Percentiles rank a stretch among this genome's conserved stretches.
Evolutionary conservation across 2,888 invertebrate genomes (phyloP).

Genomic region (Apodemia duryi): DNA sequence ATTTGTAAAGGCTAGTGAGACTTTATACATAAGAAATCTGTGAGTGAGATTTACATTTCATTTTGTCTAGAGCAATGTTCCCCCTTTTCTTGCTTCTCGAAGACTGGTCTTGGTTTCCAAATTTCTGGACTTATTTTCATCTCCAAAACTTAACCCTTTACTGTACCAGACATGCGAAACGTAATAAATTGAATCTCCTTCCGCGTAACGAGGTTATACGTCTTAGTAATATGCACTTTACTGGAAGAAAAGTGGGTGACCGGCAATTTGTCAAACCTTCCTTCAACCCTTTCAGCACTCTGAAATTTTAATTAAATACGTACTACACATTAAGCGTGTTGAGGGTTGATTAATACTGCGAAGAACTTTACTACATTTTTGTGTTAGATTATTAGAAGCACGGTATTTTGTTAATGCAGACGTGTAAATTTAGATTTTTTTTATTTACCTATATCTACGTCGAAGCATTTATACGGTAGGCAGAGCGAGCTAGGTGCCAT

Average conservation of each 20-base stretch:
- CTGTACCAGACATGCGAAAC: neutral
- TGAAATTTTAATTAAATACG: constrained; percentile 9
- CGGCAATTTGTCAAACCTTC: constrained; percentile 7
- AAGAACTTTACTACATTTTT: neutral
- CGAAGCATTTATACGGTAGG: too few relatives aligned
- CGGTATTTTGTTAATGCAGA: neutral
- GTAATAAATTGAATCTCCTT: constrained; percentile 10
- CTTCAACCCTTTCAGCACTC: constrained; percentile 3
- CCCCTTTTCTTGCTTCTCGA: neutral
- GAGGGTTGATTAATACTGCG: neutral
- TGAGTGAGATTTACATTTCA: too few relatives aligned
- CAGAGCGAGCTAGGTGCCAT: too few relatives aligned
- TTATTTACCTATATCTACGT: too few relatives aligned
- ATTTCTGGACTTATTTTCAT: neutral
- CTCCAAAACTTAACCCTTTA: neutral
- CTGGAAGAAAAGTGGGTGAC: constrained; percentile 13
- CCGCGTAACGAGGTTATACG: constrained; percentile 8
- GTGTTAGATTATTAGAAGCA: neutral
- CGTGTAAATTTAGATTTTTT: too few relatives aligned
- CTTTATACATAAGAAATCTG: too few relatives aligned
- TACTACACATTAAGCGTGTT: neutral
- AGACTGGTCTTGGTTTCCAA: neutral
- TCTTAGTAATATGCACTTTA: constrained; percentile 12
- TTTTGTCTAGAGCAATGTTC: neutral
- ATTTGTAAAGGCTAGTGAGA: too few relatives aligned